A percentile compares a stretch with the other conserved stretches of the same genome.
Conservation (phyloP, 2,888 invertebrate species). For the Cheiracanthium punctorium region DNA sequence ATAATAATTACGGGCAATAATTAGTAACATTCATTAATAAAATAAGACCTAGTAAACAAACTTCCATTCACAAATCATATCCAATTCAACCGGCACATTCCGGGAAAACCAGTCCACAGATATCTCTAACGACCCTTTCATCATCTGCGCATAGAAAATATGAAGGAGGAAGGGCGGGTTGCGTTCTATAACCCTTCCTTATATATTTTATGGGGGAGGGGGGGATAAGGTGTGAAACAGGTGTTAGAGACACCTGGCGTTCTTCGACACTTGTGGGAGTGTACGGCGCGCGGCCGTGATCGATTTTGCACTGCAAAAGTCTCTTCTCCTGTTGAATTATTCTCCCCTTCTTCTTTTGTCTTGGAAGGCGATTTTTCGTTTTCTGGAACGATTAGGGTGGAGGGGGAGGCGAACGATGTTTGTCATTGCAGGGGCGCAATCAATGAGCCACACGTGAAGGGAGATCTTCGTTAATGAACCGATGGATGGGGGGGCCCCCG, state of each 20-base stretch:
- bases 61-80: too few species aligned
- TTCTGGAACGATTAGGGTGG: conserved; percentile 2
- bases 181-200: neutral
- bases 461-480: neutral
- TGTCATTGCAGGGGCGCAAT: neutral
- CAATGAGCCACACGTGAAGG: neutral
- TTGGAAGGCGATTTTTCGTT: neutral
- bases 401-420: neutral
- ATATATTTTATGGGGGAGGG: conserved; percentile 2
- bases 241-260: conserved; percentile 5
- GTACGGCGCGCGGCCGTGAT: neutral
- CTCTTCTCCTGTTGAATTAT: too few species aligned
- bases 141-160: too few species aligned
- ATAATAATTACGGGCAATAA: too few species aligned
- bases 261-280: conserved; percentile 16
- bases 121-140: neutral
- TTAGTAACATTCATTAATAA: too few species aligned
- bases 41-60: too few species aligned
- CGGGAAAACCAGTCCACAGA: neutral
- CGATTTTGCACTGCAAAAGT: too few species aligned
- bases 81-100: neutral
- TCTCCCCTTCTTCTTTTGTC: too few species aligned
- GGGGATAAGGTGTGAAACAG: conserved; percentile 23
- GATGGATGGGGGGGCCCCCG: neutral
- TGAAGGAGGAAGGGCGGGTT: neutral